Conservation (phyloP, 2,797 vertebrate species). For the Mergus octosetaceus region DNA sequence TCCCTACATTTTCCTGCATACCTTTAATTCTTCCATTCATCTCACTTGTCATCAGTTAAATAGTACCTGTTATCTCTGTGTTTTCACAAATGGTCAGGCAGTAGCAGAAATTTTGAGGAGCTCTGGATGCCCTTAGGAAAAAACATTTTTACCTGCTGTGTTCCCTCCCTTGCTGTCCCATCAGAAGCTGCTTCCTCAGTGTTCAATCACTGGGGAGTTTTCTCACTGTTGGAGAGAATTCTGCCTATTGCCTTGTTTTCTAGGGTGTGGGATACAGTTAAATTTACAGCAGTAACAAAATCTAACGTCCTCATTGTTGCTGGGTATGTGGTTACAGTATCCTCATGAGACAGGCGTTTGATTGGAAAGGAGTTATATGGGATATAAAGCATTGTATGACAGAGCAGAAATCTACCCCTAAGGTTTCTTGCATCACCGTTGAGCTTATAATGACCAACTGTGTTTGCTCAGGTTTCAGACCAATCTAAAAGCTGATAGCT, state of each 20-base stretch:
- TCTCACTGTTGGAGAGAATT: conserved; percentile 29
- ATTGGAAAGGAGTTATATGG: not conserved
- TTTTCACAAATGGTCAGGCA: conserved; percentile 59
- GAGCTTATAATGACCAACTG: not conserved
- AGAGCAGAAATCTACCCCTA: not conserved
- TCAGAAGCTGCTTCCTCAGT: not conserved
- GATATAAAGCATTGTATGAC: not conserved
- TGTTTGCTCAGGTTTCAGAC: conserved; percentile 45
- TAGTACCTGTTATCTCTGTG: conserved; percentile 56
- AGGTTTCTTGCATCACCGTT: not conserved
- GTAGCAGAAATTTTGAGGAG: conserved; percentile 51
- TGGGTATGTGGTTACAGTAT: not conserved
- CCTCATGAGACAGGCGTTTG: not conserved
- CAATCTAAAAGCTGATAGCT: conserved; percentile 26
- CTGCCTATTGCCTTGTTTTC: not conserved
- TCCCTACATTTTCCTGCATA: conserved; percentile 9
- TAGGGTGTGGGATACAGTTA: not conserved
- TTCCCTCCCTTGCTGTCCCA: not conserved
- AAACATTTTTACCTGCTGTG: conserved; percentile 12
- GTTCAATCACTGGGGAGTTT: not conserved
- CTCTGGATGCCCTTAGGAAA: conserved; percentile 63
- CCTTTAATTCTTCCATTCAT: conserved; percentile 20
- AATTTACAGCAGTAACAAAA: not conserved
- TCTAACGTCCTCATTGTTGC: not conserved
- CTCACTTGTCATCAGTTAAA: conserved; percentile 33